A percentile compares a stretch with the other conserved stretches of the same genome.
These are phyloP conservation scores for Dipodomys stephensi DNA, from an alignment of 2,113 vertebrate species.

Conservation along the genomic window DNA sequence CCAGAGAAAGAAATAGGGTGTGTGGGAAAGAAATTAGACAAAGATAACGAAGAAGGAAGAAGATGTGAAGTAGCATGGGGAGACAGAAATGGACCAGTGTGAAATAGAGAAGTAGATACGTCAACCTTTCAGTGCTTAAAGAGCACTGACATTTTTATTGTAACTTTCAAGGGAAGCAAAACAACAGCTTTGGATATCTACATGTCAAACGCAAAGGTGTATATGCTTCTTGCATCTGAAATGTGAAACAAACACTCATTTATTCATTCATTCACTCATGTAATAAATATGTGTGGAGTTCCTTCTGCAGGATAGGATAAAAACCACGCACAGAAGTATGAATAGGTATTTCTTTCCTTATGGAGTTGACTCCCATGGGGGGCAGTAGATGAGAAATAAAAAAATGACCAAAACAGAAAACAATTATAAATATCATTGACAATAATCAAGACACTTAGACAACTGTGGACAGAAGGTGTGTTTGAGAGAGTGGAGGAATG, in stretches of 20 bases:
- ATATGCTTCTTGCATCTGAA: not conserved
- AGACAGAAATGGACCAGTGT: not conserved
- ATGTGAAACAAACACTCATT: not conserved
- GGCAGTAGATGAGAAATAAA: not conserved
- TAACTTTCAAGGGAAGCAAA: not conserved
- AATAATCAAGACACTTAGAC: not conserved
- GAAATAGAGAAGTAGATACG: accelerated
- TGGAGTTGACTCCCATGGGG: not conserved
- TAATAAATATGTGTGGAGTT: not conserved
- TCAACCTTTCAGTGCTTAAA: not conserved
- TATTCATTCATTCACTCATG: not conserved
- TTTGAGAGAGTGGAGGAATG: not conserved
- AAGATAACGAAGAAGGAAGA: not conserved
- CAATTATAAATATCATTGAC: not conserved
- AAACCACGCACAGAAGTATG: not conserved
- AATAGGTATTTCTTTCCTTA: not conserved
- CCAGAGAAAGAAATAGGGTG: not conserved
- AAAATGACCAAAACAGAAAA: not conserved
- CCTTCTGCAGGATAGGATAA: not conserved
- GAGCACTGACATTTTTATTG: not conserved
- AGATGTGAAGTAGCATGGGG: not conserved
- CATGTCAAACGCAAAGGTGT: slow-evolving; percentile 1
- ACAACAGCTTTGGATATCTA: not conserved
- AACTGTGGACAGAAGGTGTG: not conserved
- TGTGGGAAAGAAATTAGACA: not conserved